Evolutionary conservation across 2,888 invertebrate species (phyloP).

Genomic region (Gymnoscelis rufifasciata): DNA sequence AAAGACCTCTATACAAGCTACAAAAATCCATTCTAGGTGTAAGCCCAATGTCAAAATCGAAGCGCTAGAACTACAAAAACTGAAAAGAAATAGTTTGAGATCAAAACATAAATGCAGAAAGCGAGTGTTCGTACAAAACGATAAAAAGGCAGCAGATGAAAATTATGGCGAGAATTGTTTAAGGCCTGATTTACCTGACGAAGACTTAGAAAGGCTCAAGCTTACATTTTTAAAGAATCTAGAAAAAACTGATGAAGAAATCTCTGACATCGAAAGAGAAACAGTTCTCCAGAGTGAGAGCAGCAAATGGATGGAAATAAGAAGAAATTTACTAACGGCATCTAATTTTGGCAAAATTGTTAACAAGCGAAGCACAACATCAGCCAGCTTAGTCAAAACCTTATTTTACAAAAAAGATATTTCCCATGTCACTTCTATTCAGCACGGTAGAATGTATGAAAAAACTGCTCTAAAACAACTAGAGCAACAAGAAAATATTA

Average conservation of each 20-base stretch:
- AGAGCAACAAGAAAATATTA: neutral
- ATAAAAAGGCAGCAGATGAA: too few species aligned
- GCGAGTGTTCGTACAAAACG: neutral
- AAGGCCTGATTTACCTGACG: slow-evolving; percentile 10
- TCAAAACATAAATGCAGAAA: slow-evolving; percentile 3
- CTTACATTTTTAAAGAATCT: slow-evolving; percentile 3
- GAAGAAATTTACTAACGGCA: neutral
- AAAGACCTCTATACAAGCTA: slow-evolving; percentile 2
- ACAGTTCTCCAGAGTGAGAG: slow-evolving; percentile 1
- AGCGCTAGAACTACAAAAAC: neutral
- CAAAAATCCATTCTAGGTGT: slow-evolving; percentile 2
- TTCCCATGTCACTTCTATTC: neutral
- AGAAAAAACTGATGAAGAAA: neutral
- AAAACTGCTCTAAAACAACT: neutral
- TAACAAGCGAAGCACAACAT: neutral
- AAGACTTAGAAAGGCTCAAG: neutral
- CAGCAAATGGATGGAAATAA: slow-evolving; percentile 1
- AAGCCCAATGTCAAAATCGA: neutral
- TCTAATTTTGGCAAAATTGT: neutral
- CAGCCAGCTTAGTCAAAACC: neutral
- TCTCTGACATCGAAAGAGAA: neutral
- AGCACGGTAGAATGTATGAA: neutral
- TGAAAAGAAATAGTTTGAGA: neutral
- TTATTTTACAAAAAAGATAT: neutral
- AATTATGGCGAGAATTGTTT: slow-evolving; percentile 11